Evolutionary conservation across 2,797 vertebrate species (phyloP).

Genomic region (Propithecus perrieri): DNA sequence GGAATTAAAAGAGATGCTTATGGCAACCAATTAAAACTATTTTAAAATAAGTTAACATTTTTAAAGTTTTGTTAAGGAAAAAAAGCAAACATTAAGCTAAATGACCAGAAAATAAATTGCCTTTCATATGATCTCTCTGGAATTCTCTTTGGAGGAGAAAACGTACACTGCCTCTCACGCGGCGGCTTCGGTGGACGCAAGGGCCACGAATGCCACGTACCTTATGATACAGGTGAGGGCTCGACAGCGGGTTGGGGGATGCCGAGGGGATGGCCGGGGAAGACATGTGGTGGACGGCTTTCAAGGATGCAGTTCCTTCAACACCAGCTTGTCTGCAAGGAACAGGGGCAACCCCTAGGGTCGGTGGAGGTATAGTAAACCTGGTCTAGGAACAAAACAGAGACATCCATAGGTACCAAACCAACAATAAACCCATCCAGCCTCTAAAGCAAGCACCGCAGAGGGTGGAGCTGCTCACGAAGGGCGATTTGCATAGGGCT

Average conservation of each 20-base stretch:
- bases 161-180: fast-evolving
- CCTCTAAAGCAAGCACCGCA: fast-evolving
- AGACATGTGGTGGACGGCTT: slow-evolving; percentile 83
- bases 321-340: slow-evolving; percentile 86
- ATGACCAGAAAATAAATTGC: not conserved
- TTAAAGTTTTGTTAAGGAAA: not conserved
- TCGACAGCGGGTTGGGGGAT: slow-evolving; percentile 83
- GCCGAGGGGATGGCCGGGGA: slow-evolving; percentile 82
- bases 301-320: slow-evolving; percentile 83
- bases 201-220: slow-evolving; percentile 27
- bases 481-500: no score
- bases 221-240: slow-evolving; percentile 85
- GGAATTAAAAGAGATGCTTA: not conserved
- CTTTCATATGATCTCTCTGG: not conserved
- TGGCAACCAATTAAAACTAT: not conserved
- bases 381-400: slow-evolving; percentile 79
- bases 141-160: fast-evolving
- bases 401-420: not conserved
- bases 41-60: not conserved
- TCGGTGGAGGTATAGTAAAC: slow-evolving; percentile 79
- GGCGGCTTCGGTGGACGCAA: no score
- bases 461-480: no score
- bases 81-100: not conserved
- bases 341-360: slow-evolving; percentile 83
- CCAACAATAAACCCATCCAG: no score